Percentiles rank a stretch among this genome's conserved stretches.
These are phyloP conservation scores for Protomyctophum bolini DNA, from an alignment of 2,113 vertebrate genomes.

Conservation along the genomic window DNA sequence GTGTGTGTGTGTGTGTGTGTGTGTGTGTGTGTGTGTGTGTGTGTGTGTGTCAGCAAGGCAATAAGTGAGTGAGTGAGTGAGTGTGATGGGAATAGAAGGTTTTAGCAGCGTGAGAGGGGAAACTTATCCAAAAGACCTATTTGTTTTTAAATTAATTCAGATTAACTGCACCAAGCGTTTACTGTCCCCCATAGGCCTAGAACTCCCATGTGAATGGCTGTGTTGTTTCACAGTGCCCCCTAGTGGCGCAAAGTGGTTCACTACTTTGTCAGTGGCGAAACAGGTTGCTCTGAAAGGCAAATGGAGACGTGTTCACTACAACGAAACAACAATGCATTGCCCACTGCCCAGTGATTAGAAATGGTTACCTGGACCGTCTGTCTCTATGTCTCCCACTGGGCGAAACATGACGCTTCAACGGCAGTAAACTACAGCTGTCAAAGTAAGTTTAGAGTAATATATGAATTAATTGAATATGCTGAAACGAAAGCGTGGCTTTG, in stretches of 20 bases:
- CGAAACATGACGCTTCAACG: neutral
- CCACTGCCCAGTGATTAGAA: neutral
- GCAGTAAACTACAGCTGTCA: neutral
- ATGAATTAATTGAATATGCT: constrained; percentile 14
- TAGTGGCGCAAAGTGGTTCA: constrained; percentile 49
- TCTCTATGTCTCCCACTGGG: neutral
- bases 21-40: too few species aligned
- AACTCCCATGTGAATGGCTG: constrained; percentile 62
- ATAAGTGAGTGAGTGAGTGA: constrained; percentile 25
- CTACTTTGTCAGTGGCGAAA: neutral
- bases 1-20: too few species aligned
- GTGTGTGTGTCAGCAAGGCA: too few species aligned
- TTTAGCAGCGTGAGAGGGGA: constrained; percentile 24
- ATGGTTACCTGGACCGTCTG: neutral
- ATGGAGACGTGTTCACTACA: constrained; percentile 26
- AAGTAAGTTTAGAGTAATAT: constrained; percentile 2
- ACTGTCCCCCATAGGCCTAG: constrained; percentile 24
- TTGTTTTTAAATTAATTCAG: constrained; percentile 66
- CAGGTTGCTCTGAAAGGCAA: constrained; percentile 23
- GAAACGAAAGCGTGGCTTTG: constrained; percentile 9
- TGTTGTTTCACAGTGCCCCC: constrained; percentile 74
- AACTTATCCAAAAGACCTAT: constrained; percentile 56
- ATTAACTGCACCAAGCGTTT: constrained; percentile 51
- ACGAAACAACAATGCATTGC: constrained; percentile 10
- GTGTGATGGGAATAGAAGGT: constrained; percentile 45